Percentiles rank a stretch among this genome's conserved stretches.
Conservation (phyloP, 1,140 invertebrate genomes). For the Archegozetes longisetosus region DNA sequence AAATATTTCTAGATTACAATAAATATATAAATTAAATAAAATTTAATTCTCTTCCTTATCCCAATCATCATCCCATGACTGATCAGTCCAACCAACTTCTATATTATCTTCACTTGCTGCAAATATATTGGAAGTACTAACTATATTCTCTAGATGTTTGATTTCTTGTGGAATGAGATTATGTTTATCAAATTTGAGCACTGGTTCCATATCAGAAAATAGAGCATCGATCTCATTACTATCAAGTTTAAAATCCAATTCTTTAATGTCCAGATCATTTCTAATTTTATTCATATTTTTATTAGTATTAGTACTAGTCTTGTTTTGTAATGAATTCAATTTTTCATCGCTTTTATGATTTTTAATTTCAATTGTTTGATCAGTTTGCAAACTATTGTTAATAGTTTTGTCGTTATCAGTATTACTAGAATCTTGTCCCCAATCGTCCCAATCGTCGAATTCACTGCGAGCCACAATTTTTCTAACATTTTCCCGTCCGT, state of each 20-base stretch:
- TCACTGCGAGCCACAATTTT: background rate
- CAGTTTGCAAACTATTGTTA: background rate
- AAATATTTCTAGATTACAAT: too few relatives aligned
- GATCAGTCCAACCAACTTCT: background rate
- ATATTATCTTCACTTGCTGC: background rate
- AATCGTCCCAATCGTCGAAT: constrained; percentile 2
- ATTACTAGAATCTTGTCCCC: background rate
- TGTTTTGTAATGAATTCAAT: background rate
- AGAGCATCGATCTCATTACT: constrained; percentile 13
- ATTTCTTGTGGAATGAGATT: background rate
- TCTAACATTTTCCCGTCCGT: constrained; percentile 4
- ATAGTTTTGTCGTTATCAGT: background rate
- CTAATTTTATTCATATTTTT: background rate
- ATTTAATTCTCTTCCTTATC: too few relatives aligned
- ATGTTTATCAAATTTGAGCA: constrained; percentile 1
- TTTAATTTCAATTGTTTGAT: background rate
- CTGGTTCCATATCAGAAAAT: constrained; percentile 11
- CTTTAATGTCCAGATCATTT: constrained; percentile 8
- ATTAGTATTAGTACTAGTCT: background rate
- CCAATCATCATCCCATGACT: background rate
- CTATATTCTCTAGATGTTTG: background rate
- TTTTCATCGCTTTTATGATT: background rate
- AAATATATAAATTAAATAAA: too few relatives aligned
- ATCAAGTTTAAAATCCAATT: constrained; percentile 8
- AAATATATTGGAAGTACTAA: background rate